These are phyloP conservation scores for Nephrotoma flavescens DNA, from an alignment of 2,888 invertebrate genomes.

Conservation along the genomic window DNA sequence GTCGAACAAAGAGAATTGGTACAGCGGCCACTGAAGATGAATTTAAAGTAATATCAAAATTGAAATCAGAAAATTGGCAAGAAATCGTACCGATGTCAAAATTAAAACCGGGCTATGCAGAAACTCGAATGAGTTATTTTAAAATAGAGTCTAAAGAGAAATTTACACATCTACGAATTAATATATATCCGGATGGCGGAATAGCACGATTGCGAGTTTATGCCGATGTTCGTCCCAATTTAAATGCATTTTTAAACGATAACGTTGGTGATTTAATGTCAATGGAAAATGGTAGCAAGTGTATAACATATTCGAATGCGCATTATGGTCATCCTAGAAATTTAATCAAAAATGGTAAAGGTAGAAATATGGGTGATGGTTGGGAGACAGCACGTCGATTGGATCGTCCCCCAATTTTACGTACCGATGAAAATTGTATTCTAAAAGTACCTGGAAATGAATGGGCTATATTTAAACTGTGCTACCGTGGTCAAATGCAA, in stretches of 20 bases:
- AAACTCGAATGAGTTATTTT: slow-evolving; percentile 43
- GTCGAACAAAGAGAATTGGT: slow-evolving; percentile 34
- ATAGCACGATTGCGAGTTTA: slow-evolving; percentile 44
- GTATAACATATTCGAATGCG: slow-evolving; percentile 43
- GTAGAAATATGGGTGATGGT: slow-evolving; percentile 43
- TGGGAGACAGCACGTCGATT: slow-evolving; percentile 50
- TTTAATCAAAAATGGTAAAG: slow-evolving; percentile 38
- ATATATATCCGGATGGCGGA: slow-evolving; percentile 49
- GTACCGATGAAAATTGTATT: slow-evolving; percentile 38
- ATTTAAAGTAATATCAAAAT: slow-evolving; percentile 30
- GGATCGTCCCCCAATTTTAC: slow-evolving; percentile 41
- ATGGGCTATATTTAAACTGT: slow-evolving; percentile 46
- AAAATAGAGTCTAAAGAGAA: slow-evolving; percentile 24
- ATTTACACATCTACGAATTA: slow-evolving; percentile 44
- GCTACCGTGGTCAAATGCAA: slow-evolving; percentile 35
- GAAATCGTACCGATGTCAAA: slow-evolving; percentile 39
- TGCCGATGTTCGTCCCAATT: slow-evolving; percentile 34
- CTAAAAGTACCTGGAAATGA: slow-evolving; percentile 42
- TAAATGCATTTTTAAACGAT: slow-evolving; percentile 10
- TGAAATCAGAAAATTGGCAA: slow-evolving; percentile 40
- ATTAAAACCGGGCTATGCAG: slow-evolving; percentile 39
- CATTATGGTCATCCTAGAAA: slow-evolving; percentile 49
- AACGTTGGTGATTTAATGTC: slow-evolving; percentile 37
- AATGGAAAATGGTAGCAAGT: slow-evolving; percentile 39
- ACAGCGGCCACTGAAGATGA: slow-evolving; percentile 34